Base-by-base conservation (phyloP, 2,797 vertebrate genomes). In the Premnoplex brunnescens region DNA sequence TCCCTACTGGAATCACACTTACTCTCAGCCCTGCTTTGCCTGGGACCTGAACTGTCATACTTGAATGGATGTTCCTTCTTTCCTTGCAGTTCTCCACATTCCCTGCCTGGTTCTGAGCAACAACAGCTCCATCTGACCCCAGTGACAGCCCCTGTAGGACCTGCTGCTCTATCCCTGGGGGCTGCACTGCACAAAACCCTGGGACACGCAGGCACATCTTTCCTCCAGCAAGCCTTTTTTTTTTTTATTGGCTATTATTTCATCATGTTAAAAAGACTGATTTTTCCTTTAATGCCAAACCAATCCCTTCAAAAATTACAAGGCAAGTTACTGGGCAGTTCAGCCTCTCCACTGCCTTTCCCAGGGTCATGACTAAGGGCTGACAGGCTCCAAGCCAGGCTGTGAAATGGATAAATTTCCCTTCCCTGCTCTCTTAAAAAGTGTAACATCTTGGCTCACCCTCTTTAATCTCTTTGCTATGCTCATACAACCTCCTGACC, bases 391-490 rank as follows among this genome's bases (percentile, higher is more conserved):
- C 34, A 73, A 92, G 93, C 55, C 94, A 94, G 89, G 39, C 90
- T 55, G 10, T 34, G 67, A 92, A 94, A 94, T 8, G 21, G 74
- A 91, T 88, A 30, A 74, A 77, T 59, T 76, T 96, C 74, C 68
- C 88, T 86, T 89, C 90, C 89, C 89, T 1, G 1, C 73, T 59
- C 75, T 78, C 87, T 79, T 83, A 80, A 95, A 71, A 85, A 79
- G 85, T 43, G 3, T 77, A 92, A 87, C 55, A 93, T 84, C 84
- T 95, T 94, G 94, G 96, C 95, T 97, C 80, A 92, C 36, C 71
- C 93, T 91, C 79, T 94, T 94, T 85, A 89, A 96, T 95, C 91
- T 83, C 95, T 94, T 88, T 78, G 92, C 95, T 94, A 56, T 28
- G 59, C 91, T 97, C 93, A 71, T 12, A 48, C 62, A 41, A 39